Conservation (phyloP, 2,113 vertebrate genomes). For the Melanostigma gelatinosum region DNA sequence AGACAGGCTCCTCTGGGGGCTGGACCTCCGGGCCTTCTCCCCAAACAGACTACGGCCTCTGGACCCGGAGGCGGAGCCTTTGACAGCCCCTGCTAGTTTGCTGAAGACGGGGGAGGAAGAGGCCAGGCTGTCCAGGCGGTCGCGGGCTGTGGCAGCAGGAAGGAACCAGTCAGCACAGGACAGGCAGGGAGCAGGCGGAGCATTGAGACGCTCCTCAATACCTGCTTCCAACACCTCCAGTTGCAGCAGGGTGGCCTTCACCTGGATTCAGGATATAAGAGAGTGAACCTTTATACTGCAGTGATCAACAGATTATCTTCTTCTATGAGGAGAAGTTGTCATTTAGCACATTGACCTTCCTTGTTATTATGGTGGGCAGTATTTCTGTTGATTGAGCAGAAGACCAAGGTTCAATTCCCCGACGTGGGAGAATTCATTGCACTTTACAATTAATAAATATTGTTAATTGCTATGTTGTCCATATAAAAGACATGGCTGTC, state of each 20-base stretch:
- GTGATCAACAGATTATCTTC: neutral
- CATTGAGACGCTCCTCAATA: constrained; percentile 86
- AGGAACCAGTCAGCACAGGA: constrained; percentile 95
- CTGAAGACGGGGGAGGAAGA: constrained; percentile 84
- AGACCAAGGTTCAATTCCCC: no score
- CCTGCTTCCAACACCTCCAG: constrained; percentile 85
- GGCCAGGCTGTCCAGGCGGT: constrained; percentile 81
- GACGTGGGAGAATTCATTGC: no score
- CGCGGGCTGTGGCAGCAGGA: constrained; percentile 66
- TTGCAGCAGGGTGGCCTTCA: constrained; percentile 91
- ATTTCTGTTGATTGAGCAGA: no score
- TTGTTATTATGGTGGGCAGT: no score
- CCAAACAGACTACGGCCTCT: constrained; percentile 83
- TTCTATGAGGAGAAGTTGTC: no score
- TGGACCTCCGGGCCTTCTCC: constrained; percentile 81
- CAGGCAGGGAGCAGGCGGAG: constrained; percentile 84
- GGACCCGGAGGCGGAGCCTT: constrained; percentile 57
- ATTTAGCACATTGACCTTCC: no score
- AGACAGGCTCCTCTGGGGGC: constrained; percentile 81
- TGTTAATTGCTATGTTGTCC: no score
- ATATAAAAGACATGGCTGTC: neutral
- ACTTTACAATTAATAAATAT: no score
- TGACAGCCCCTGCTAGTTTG: constrained; percentile 83
- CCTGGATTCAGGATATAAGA: constrained; percentile 43
- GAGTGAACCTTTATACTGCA: neutral